Evolutionary conservation across 2,797 vertebrate species (phyloP).

Genomic region (Eupleurogrammus muticus): DNA sequence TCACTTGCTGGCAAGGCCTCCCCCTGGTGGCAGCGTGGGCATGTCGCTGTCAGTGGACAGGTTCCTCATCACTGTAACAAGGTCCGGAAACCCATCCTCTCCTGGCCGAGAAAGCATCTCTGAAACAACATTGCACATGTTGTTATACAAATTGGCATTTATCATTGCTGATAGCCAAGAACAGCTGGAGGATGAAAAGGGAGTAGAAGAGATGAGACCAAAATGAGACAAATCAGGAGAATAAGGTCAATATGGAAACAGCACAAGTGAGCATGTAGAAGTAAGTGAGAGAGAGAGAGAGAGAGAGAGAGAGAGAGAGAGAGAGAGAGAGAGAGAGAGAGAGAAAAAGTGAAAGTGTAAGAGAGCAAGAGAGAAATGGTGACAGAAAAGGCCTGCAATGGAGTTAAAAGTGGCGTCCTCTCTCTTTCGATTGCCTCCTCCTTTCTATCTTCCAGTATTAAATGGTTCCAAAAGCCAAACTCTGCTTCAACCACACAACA

Average conservation of each 20-base stretch:
- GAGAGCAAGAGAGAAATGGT: slow-evolving; percentile 63
- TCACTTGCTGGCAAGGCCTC: slow-evolving; percentile 99
- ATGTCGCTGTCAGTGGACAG: slow-evolving; percentile 93
- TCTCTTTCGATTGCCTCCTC: slow-evolving; percentile 25
- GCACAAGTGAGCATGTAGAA: slow-evolving; percentile 23
- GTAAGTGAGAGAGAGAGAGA: slow-evolving; percentile 10
- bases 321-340: slow-evolving; percentile 27
- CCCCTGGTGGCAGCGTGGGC: slow-evolving; percentile 96
- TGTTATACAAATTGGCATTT: slow-evolving; percentile 43
- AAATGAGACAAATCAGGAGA: slow-evolving; percentile 30
- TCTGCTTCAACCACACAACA: slow-evolving; percentile 38
- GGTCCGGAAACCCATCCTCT: slow-evolving; percentile 95
- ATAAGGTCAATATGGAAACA: slow-evolving; percentile 28
- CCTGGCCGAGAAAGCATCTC: slow-evolving; percentile 87
- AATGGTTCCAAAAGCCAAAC: slow-evolving; percentile 59
- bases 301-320: slow-evolving; percentile 47
- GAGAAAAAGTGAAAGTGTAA: slow-evolving; percentile 53
- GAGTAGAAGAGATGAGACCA: not conserved
- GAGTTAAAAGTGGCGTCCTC: slow-evolving; percentile 78
- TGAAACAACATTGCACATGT: slow-evolving; percentile 71
- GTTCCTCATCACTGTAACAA: slow-evolving; percentile 95
- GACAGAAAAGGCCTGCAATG: slow-evolving; percentile 83
- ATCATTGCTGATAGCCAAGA: slow-evolving; percentile 43
- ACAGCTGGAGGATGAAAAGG: slow-evolving; percentile 17
- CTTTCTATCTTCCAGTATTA: slow-evolving; percentile 34